Evolutionary conservation across 37 sponge, comb jelly and placozoan species (phyloP).

Genomic region (Beroe ovata): DNA sequence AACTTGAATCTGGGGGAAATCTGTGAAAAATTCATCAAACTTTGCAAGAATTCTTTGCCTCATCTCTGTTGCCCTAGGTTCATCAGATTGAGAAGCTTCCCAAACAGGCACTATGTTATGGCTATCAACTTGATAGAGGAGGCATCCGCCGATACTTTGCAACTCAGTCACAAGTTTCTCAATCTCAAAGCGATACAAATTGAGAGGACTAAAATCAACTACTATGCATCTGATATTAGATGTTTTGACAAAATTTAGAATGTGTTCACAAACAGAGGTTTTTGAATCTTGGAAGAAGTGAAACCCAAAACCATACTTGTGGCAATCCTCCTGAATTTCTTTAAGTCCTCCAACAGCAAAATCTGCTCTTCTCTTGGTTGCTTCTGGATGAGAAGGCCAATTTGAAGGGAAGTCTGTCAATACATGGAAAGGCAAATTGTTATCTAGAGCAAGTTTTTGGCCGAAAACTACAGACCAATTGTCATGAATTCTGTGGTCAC

Average conservation of each 20-base stretch:
- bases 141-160: too few relatives aligned
- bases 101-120: slow-evolving; percentile 29
- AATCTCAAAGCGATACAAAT: neutral
- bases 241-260: neutral
- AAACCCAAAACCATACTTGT: neutral
- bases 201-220: slow-evolving; percentile 15
- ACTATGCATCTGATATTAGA: neutral
- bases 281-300: neutral
- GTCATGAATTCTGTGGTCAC: slow-evolving; percentile 7
- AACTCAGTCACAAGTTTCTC: neutral
- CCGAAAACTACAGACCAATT: slow-evolving; percentile 4
- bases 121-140: slow-evolving; percentile 29
- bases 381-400: neutral
- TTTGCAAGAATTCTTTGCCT: neutral
- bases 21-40: slow-evolving; percentile 23
- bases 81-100: slow-evolving; percentile 9
- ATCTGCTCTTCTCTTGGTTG: neutral
- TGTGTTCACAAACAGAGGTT: neutral
- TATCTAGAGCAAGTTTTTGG: neutral
- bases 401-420: neutral
- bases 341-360: neutral
- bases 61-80: slow-evolving; percentile 9
- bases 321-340: neutral
- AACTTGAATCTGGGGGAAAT: neutral
- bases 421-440: neutral